Evolutionary conservation across 1,140 invertebrate genomes (phyloP).

Genomic region (Drosophila grimshawi): DNA sequence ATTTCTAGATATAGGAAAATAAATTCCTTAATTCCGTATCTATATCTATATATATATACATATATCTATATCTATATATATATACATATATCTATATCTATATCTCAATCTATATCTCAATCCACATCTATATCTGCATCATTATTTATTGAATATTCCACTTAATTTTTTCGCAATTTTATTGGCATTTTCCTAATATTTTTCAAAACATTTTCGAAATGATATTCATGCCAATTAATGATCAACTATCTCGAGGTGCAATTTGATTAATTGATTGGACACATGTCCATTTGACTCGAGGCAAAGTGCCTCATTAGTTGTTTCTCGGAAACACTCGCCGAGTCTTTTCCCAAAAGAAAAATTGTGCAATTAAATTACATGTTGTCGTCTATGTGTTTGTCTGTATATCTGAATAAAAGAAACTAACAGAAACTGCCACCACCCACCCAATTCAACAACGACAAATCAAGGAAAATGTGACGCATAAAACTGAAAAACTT

Average conservation of each 20-base stretch:
- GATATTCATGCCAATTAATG: constrained; percentile 33
- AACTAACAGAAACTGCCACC: constrained; percentile 1
- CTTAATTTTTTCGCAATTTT: too few relatives aligned
- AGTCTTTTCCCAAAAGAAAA: constrained; percentile 12
- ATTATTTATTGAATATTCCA: too few relatives aligned
- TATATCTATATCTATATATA: too few relatives aligned
- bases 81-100: too few relatives aligned
- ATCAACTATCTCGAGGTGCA: constrained; percentile 12
- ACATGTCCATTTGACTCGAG: constrained; percentile 28
- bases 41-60: too few relatives aligned
- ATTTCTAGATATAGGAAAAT: too few relatives aligned
- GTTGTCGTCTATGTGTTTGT: not conserved
- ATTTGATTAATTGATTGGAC: constrained; percentile 45
- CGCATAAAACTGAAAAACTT: constrained; percentile 36
- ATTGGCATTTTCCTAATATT: too few relatives aligned
- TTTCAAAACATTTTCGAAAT: not conserved
- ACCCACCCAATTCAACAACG: constrained; percentile 10
- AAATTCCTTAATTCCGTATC: too few relatives aligned
- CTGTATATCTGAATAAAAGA: not conserved
- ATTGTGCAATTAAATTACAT: constrained; percentile 42
- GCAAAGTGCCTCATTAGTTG: constrained; percentile 46
- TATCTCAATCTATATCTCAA: too few relatives aligned
- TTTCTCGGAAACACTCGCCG: constrained; percentile 11
- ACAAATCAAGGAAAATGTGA: constrained; percentile 1
- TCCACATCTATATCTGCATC: too few relatives aligned